Conservation (phyloP, 2,113 vertebrate species). For the Lucifuga dentata region DNA sequence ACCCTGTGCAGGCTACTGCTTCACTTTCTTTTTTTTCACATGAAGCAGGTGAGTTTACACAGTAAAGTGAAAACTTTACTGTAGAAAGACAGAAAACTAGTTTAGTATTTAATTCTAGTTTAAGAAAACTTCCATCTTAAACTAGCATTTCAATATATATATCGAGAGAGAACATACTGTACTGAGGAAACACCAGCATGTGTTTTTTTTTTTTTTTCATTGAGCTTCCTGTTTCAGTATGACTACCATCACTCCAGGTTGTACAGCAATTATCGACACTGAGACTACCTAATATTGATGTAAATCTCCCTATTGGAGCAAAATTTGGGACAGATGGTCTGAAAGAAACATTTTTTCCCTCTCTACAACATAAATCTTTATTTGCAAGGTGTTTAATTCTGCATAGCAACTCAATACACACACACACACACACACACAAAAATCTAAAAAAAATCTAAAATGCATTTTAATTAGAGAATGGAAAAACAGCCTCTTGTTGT, state of each 20-base stretch:
- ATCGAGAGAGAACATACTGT: too few relatives aligned
- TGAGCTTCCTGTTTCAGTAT: background rate
- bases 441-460: constrained; percentile 4
- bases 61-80: too few relatives aligned
- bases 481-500: constrained; percentile 31
- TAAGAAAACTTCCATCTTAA: too few relatives aligned
- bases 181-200: background rate
- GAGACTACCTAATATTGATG: background rate
- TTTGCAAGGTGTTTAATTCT: constrained; percentile 26
- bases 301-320: background rate
- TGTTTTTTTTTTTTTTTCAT: background rate
- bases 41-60: too few relatives aligned
- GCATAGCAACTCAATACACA: constrained; percentile 37
- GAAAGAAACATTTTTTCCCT: background rate
- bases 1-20: too few relatives aligned
- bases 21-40: too few relatives aligned
- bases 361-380: too few relatives aligned
- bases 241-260: background rate
- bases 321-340: constrained; percentile 12
- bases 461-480: constrained; percentile 18
- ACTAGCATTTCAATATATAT: too few relatives aligned
- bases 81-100: too few relatives aligned
- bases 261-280: background rate
- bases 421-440: too few relatives aligned
- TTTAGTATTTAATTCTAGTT: too few relatives aligned